Base-by-base conservation (phyloP, 2,797 vertebrate genomes). In the Mormyrops attenuatus region DNA sequence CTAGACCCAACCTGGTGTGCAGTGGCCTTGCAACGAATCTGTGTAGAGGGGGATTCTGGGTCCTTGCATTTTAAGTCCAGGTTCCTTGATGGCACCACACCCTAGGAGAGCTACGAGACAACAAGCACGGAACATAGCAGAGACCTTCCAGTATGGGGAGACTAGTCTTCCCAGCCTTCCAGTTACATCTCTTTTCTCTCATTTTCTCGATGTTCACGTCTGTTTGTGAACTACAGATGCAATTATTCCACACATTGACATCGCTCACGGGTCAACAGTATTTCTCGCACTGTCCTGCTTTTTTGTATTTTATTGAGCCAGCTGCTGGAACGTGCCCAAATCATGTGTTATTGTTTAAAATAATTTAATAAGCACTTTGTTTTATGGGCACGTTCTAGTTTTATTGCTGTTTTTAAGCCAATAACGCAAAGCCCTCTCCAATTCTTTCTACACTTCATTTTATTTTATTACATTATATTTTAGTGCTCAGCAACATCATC, bases 301-400 rank as follows among this genome's bases (percentile, higher is more conserved):
- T 30, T 80, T 38, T 55, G 22, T 77, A 17, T 63, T 66, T 53
- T 80, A 5, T 11, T 55, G 17, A 66, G 38, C 20, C 38, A 17
- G 8, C 22, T 52, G 88, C 22, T 80, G 55, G 89, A 91, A 91
- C 30, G 44, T 87, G 84, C 91, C 90, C 92, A 89, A 92, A 92
- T 94, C 49, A 92, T 91, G 92, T 88, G 38, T 95, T 94, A 94
- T 93, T 95, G 92, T 95, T 92, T 92, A 95, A 95, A 96, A 93
- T 95, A 91, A 95, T 96, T 96, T 95, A 95, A 96, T 95, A 96
- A 95, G 94, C 94, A 94, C 93, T 95, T 95, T 93, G 91, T 93
- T 96, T 96, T 95, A 96, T 89, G 91, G 92, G 88, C 90, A 92
- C 89, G 92, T 95, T 95, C 95, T 95, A 94, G 94, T 96, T 96